A percentile compares a stretch with the other conserved stretches of the same genome.
Conservation (phyloP, 2,888 invertebrate genomes). For the Erebia ligea region DNA sequence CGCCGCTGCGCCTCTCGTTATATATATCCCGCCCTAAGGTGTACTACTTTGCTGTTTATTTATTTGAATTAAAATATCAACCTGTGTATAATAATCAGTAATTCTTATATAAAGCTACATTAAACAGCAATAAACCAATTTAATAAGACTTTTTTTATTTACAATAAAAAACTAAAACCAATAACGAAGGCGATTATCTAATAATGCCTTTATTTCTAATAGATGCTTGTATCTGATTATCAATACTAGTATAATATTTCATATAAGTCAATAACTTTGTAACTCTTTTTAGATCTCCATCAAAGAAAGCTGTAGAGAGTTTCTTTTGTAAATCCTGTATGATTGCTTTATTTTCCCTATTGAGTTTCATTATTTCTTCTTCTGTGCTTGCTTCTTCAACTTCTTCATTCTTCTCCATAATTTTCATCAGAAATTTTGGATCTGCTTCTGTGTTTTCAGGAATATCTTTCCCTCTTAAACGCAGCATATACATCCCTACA, state of each 20-base stretch:
- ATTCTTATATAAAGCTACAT: not conserved
- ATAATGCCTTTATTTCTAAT: constrained; percentile 84
- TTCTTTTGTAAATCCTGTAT: constrained; percentile 80
- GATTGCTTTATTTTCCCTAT: constrained; percentile 81
- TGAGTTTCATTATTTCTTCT: constrained; percentile 82
- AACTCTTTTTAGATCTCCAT: constrained; percentile 85
- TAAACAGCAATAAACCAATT: not conserved
- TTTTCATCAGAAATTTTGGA: constrained; percentile 88
- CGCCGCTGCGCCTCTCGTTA: too few species aligned
- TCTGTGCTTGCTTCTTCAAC: constrained; percentile 86
- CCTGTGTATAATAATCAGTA: too few species aligned
- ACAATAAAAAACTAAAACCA: not conserved
- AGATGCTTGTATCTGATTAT: constrained; percentile 87
- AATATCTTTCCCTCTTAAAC: constrained; percentile 85
- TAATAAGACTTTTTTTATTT: not conserved
- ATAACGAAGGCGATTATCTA: constrained; percentile 48
- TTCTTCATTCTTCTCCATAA: constrained; percentile 96
- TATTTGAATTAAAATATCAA: too few species aligned
- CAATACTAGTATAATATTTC: constrained; percentile 93
- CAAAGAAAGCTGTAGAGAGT: constrained; percentile 85
- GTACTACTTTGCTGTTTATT: too few species aligned
- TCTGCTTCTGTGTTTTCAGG: constrained; percentile 87
- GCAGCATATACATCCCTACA: constrained; percentile 89
- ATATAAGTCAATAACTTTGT: constrained; percentile 87
- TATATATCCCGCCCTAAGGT: too few species aligned